Evolutionary conservation across 2,113 vertebrate genomes (phyloP), one percentile per base, ranked within the genome.

Genomic region (Pantherophis guttatus): DNA sequence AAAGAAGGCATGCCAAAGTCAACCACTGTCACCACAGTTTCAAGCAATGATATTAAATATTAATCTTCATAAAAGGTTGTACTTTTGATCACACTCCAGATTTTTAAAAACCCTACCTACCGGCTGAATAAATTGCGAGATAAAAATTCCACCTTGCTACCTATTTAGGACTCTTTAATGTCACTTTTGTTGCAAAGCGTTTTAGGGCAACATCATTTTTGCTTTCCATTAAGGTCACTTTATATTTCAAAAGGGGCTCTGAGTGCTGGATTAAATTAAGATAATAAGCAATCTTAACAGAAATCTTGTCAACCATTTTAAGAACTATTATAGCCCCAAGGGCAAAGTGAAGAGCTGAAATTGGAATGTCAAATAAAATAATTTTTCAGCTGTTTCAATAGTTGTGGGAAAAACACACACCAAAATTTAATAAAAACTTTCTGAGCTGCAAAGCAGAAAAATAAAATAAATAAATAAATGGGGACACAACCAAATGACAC

Each of bases 1-100:
- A 39, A 58, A 13, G 24, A 93, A 57, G 9, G 85, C n/a, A 44
- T 65, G 59, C 94, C 94, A 93, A 94, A 96, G 94, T 94, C 92
- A 92, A 91, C 94, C 94, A 94, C 19, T 90, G 19, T 48, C 15
- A 59, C 59, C 58, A 57, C 53, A 85, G 21, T 58, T 57, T 86
- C 59, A 93, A 90, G 55, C 75, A 52, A 26, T 10, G 44, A 52
- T 86, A 90, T 93, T 87, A 90, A 93, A 93, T 90, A 93, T 86
- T 86, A 87, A 90, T 93, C 29, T 10, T 53, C 26, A 65, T 26
- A 54, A 89, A 92, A 91, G 33, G 39, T 39, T 85, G 21, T 91
- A 39, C 39, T 90, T 91, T 39, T 87, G 17, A 87, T 52, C n/a
- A 50, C 33, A 88, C 70, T 88, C 50, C 15, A 29, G 23, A 53